Percentiles rank a stretch among this genome's conserved stretches.
Evolutionary conservation across 23 tunicate genomes (phyloP).

Genomic region (Halocynthia aurantium): DNA sequence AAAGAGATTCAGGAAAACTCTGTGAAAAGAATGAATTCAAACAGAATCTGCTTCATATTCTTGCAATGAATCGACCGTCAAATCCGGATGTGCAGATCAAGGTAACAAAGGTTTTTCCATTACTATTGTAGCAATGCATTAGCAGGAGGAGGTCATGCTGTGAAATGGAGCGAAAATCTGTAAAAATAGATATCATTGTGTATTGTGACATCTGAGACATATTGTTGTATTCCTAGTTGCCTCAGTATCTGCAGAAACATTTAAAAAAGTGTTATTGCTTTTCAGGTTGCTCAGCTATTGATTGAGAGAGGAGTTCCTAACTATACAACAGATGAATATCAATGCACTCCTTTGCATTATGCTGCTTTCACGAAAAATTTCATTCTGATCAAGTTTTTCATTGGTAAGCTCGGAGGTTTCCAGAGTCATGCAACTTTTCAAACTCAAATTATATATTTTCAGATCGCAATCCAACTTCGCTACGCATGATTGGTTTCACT

Average conservation of each 20-base stretch:
- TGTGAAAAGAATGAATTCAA: constrained; percentile 77
- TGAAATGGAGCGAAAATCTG: too few species aligned
- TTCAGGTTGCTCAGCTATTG: constrained; percentile 81
- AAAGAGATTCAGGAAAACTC: constrained; percentile 74
- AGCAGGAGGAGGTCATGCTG: too few species aligned
- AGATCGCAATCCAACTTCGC: constrained; percentile 30
- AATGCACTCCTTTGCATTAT: constrained; percentile 93
- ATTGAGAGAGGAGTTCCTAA: constrained; percentile 87
- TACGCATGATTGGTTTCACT: constrained; percentile 62
- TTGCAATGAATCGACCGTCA: constrained; percentile 79
- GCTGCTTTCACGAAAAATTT: constrained; percentile 96
- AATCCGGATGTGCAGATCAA: constrained; percentile 89
- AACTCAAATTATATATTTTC: background rate
- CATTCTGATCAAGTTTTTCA: constrained; percentile 79
- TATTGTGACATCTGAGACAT: too few species aligned
- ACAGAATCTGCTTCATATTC: constrained; percentile 89
- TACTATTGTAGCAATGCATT: too few species aligned
- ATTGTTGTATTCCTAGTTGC: too few species aligned
- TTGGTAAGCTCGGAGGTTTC: constrained; percentile 28
- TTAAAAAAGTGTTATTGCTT: background rate
- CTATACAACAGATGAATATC: constrained; percentile 82
- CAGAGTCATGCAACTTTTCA: background rate
- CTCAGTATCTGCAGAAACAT: too few species aligned
- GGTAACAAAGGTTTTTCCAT: constrained; percentile 8
- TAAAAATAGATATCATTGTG: too few species aligned